Percentiles rank a stretch among this genome's conserved stretches.
These are phyloP conservation scores for Monomorium pharaonis DNA, from an alignment of 1,140 invertebrate genomes.

Conservation along the genomic window DNA sequence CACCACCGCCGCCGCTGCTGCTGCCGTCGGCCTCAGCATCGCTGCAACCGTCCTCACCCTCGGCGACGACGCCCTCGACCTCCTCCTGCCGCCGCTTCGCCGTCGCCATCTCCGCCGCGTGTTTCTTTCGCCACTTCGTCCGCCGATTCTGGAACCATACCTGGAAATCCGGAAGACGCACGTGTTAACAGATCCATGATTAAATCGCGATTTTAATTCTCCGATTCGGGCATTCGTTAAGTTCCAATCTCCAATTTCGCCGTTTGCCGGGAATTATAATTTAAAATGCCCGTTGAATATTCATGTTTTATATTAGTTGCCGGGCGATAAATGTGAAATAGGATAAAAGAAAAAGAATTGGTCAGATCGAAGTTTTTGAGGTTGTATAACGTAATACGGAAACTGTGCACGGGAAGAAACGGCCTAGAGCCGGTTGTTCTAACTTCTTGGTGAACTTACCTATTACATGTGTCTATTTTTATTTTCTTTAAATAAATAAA, in stretches of 20 bases:
- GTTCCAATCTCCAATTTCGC: background rate
- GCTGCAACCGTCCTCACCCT: slow-evolving; percentile 89
- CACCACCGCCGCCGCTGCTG: slow-evolving; percentile 89
- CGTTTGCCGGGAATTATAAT: background rate
- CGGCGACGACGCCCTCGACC: slow-evolving; percentile 90
- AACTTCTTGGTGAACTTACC: no score
- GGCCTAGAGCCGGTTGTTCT: no score
- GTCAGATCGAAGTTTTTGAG: background rate
- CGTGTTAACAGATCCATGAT: background rate
- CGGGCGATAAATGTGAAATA: background rate
- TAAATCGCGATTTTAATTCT: slow-evolving; percentile 12
- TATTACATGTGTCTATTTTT: no score
- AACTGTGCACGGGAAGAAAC: no score
- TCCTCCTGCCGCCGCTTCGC: slow-evolving; percentile 98
- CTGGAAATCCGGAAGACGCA: slow-evolving; percentile 85
- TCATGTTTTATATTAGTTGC: background rate
- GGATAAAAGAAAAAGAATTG: background rate
- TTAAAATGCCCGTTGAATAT: slow-evolving; percentile 11
- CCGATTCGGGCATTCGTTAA: background rate
- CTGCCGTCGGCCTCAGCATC: slow-evolving; percentile 86
- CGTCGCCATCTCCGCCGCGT: slow-evolving; percentile 99
- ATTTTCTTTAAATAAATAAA: no score
- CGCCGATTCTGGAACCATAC: slow-evolving; percentile 99
- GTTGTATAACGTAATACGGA: background rate
- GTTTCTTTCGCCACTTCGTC: slow-evolving; percentile 99